Percentiles rank a stretch among this genome's conserved stretches.
phyloP scores from a whole-genome alignment of 30 jellyfish, hydroid and myxozoan species.

The Hydractinia echinata region DNA sequence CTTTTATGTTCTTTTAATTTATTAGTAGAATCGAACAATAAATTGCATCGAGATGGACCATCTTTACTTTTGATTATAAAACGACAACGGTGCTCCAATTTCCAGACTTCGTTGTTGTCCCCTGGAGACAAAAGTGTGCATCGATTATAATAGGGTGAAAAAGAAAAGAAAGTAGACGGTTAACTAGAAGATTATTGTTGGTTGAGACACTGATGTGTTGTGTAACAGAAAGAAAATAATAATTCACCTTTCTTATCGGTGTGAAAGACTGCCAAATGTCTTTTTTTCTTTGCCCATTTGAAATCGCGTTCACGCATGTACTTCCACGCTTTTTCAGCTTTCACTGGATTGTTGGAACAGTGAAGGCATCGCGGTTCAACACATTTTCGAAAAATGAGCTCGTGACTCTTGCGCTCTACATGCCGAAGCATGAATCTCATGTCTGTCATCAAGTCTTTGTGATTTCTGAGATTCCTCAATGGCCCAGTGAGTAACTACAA shows the following conservation, averaged over 20 bases:
- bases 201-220: too few relatives aligned
- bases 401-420: conserved; percentile 22
- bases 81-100: too few relatives aligned
- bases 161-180: too few relatives aligned
- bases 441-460: conserved; percentile 9
- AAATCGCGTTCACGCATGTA: conserved; percentile 1
- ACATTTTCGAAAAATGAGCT: conserved; percentile 26
- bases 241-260: background rate
- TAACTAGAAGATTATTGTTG: too few relatives aligned
- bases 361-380: conserved; percentile 2
- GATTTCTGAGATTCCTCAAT: background rate
- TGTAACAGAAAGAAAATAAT: too few relatives aligned
- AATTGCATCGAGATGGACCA: too few relatives aligned
- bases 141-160: too few relatives aligned
- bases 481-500: conserved; percentile 8
- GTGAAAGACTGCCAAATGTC: conserved; percentile 4
- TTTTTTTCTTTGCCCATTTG: background rate
- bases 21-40: too few relatives aligned
- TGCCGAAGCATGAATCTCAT: conserved; percentile 18
- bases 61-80: too few relatives aligned
- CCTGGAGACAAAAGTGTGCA: too few relatives aligned
- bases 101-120: too few relatives aligned
- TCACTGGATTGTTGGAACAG: background rate
- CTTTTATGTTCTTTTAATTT: too few relatives aligned
- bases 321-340: background rate